Base-by-base conservation (phyloP, 2,113 vertebrate genomes). In the Hypocryptadius cinnamomeus region DNA sequence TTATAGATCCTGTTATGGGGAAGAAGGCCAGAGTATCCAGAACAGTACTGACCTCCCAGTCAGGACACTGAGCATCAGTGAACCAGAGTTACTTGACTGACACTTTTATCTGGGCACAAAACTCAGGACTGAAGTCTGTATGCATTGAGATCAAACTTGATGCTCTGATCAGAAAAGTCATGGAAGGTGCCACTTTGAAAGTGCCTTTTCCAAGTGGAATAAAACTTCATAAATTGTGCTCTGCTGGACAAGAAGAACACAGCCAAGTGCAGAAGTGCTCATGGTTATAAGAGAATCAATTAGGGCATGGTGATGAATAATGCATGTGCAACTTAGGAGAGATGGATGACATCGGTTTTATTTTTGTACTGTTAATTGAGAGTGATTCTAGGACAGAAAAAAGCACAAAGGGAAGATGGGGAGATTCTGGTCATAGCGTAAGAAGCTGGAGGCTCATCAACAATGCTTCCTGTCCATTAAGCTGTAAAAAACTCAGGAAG, bases 351-450 rank as follows among this genome's bases (percentile, higher is more conserved):
- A 96, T 87, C 3, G 22, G 78, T 87, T 94, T 94, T 95, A 95
- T 96, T 96, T 96, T 93, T 93, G 79, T 96, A 68, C 83, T 78
- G 64, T 92, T 96, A 97, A 96, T 96, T 96, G 94, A 90, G 71
- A 89, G 44, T 84, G 82, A 91, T 91, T 93, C 92, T 93, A 93
- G 88, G 85, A 72, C 86, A 91, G 79, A 84, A 89, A 87, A 92
- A 86, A 90, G 48, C 70, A 94, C 70, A 94, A 79, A 76, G 70
- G 63, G 59, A 94, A 94, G 89, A 91, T 61, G 42, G 59, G 77
- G 65, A 92, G 72, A 73, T 61, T 94, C 90, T 92, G 85, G 71
- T 78, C 4, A 2, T n/a, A 59, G 53, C 2, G 1, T 73, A 80
- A 85, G 89, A 40, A 90, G 69, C 79, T 90, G 76, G 83, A 93